Evolutionary conservation across 2,113 vertebrate species (phyloP).

Genomic region (Microtus oregoni): DNA sequence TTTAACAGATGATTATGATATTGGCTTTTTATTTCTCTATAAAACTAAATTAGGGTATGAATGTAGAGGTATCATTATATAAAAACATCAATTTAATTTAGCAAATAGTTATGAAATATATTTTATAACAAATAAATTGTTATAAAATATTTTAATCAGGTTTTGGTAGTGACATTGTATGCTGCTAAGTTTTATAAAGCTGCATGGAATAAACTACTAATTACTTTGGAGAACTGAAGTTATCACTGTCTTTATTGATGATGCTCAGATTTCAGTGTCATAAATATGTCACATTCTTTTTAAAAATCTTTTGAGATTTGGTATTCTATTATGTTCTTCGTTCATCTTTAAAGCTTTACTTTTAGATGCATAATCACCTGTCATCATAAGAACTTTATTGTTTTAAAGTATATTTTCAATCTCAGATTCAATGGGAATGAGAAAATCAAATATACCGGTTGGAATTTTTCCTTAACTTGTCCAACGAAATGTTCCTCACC

Average conservation of each 20-base stretch:
- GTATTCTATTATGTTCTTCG: not conserved
- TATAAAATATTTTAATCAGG: not conserved
- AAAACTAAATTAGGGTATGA: not conserved
- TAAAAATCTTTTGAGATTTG: not conserved
- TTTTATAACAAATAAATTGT: not conserved
- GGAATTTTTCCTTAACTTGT: not conserved
- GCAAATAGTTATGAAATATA: not conserved
- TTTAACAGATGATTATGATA: not conserved
- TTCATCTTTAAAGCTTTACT: not conserved
- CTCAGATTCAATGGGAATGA: constrained; percentile 1
- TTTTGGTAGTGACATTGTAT: constrained; percentile 17
- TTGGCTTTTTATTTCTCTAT: constrained; percentile 19
- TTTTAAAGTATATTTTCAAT: constrained; percentile 7
- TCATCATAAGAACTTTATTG: not conserved
- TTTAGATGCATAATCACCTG: constrained; percentile 18
- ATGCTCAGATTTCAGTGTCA: not conserved
- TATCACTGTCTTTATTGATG: not conserved
- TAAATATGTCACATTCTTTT: constrained; percentile 2
- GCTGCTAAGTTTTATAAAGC: constrained; percentile 28
- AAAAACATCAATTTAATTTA: constrained; percentile 42
- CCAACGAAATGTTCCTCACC: not conserved
- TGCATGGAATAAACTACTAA: not conserved
- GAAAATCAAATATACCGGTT: not conserved
- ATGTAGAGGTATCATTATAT: not conserved
- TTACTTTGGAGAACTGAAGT: not conserved